These are phyloP conservation scores for Falco novaeseelandiae DNA, from an alignment of 2,797 vertebrate species.

Conservation along the genomic window DNA sequence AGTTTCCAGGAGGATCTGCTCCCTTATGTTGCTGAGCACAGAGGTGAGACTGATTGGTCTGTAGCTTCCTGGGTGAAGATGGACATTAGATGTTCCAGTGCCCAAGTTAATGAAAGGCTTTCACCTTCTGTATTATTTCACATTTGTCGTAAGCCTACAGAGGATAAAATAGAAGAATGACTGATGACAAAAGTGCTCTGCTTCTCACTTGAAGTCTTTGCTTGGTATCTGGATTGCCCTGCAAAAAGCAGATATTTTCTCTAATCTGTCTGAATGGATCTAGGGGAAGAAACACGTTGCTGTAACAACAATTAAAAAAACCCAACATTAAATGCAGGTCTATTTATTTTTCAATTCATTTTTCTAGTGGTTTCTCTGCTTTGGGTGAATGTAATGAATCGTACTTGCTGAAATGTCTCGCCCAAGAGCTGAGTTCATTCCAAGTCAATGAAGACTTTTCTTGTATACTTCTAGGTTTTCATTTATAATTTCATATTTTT, in stretches of 20 bases:
- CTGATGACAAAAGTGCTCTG: neutral
- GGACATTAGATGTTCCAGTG: neutral
- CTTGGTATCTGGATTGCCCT: neutral
- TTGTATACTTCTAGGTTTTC: neutral
- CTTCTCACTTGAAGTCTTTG: neutral
- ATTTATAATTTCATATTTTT: neutral
- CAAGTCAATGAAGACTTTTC: neutral
- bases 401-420: neutral
- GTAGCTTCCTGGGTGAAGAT: too few relatives aligned
- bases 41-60: too few relatives aligned
- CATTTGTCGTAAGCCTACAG: neutral
- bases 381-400: neutral
- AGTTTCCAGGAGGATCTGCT: too few relatives aligned
- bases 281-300: accelerated
- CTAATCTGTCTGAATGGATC: neutral
- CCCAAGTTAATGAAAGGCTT: neutral
- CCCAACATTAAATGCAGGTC: neutral
- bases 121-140: neutral
- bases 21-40: too few relatives aligned
- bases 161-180: neutral
- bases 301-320: neutral
- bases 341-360: neutral
- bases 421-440: neutral
- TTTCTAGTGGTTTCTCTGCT: neutral
- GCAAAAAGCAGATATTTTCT: neutral